Base-by-base conservation (phyloP, 2,113 vertebrate species). In the Felis chaus region DNA sequence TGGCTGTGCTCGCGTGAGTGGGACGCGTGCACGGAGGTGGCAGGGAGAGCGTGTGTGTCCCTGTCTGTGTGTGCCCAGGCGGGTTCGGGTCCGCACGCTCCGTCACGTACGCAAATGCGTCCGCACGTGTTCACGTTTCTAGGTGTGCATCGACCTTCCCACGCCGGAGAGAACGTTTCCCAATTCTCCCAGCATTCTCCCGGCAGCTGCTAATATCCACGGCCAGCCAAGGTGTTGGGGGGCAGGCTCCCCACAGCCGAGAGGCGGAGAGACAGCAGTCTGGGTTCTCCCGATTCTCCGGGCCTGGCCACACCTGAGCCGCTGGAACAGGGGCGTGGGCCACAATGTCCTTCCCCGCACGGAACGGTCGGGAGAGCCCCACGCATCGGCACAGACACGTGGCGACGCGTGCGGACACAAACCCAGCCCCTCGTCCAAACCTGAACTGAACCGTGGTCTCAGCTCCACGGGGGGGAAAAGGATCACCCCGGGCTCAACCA, bases 21-120 rank as follows among this genome's bases (percentile, higher is more conserved):
- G 14, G 0, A 10, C 27, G 0, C 1, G 16, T 31, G 84, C 10
- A 25, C 2, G 1, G 13, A 39, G 0, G 4, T 23, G 21, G 57
- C 57, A 61, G 21, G 14, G 1, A 1, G 31, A 1, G 12, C 4
- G 53, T 23, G 23, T 14, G 27, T 19, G 16, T 15, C 14, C 55
- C 36, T 2, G 63, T 55, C 45, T 31, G 8, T 36, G 68, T 15
- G 41, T 4, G 48, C 39, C 78, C 45, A 18, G 13, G 25, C 27
- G 69, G 69, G 85, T 9, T 27, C 36, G 14, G n/a, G 63, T 18
- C 53, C 11, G 27, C 9, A 0, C 7, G 0, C 6, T 27, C 71
- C 25, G 45, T 53, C 41, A 48, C 1, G 21, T 3, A 79, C 36
- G 66, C 94, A 39, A 5, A 39, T 1, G 16, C 36, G 18, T 48